Evolutionary conservation across 2,113 vertebrate species (phyloP).

Genomic region (Sisor rabdophorus): DNA sequence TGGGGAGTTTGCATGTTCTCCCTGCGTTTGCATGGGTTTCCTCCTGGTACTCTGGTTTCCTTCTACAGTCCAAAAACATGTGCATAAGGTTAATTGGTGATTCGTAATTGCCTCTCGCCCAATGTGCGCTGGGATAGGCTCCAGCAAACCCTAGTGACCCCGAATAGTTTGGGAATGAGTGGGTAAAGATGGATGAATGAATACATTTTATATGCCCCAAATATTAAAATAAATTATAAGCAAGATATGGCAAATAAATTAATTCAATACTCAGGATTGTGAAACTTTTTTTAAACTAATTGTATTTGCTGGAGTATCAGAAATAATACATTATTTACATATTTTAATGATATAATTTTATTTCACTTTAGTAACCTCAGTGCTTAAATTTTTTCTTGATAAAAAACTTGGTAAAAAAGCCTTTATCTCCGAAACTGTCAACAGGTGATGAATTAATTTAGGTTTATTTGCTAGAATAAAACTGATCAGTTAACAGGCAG

Average conservation of each 20-base stretch:
- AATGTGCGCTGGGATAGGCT: no score
- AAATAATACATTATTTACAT: conserved; percentile 21
- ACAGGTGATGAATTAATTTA: conserved; percentile 35
- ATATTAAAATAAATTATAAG: not conserved
- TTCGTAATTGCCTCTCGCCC: no score
- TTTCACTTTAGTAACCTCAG: no score
- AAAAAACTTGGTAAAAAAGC: conserved; percentile 17
- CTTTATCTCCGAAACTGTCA: conserved; percentile 20
- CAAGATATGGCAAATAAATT: not conserved
- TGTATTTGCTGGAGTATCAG: conserved; percentile 38
- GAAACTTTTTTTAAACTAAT: conserved; percentile 60
- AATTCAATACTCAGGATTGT: conserved; percentile 31
- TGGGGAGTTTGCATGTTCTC: no score
- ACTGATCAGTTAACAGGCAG: conserved; percentile 13
- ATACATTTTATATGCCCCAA: not conserved
- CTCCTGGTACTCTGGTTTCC: no score
- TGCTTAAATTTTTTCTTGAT: no score
- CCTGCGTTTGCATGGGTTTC: no score
- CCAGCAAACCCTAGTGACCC: no score
- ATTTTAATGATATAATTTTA: not conserved
- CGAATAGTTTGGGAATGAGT: no score
- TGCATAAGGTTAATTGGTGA: no score
- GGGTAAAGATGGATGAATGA: no score
- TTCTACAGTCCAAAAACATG: no score
- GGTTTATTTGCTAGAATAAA: conserved; percentile 41